These are phyloP conservation scores for Drosophila diplacantha DNA, from an alignment of 2,888 invertebrate genomes.

Conservation along the genomic window DNA sequence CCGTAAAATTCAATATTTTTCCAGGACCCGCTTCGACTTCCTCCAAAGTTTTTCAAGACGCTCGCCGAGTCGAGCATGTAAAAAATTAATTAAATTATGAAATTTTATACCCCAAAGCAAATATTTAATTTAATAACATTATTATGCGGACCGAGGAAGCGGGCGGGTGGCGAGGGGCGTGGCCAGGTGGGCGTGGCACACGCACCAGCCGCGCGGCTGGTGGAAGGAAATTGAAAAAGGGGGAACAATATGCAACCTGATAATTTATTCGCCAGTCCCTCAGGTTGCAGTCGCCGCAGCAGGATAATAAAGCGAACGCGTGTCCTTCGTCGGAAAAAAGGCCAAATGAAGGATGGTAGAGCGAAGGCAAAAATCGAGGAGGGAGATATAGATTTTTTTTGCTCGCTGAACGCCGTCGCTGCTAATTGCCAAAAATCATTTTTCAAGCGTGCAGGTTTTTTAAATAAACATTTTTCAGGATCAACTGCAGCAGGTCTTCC, in stretches of 20 bases:
- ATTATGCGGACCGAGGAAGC: conserved; percentile 58
- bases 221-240: conserved; percentile 14
- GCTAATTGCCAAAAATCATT: conserved; percentile 71
- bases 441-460: conserved; percentile 57
- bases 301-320: conserved; percentile 66
- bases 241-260: conserved; percentile 36
- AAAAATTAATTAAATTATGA: conserved; percentile 72
- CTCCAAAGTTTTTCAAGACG: conserved; percentile 40
- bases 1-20: conserved; percentile 64
- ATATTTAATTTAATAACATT: conserved; percentile 73
- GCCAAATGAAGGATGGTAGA: conserved; percentile 7
- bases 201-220: conserved; percentile 37
- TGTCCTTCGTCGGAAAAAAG: conserved; percentile 41
- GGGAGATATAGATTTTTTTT: conserved; percentile 4
- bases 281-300: conserved; percentile 56
- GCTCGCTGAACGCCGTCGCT: conserved; percentile 40
- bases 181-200: conserved; percentile 35
- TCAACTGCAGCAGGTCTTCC: conserved; percentile 26
- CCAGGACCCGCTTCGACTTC: conserved; percentile 4
- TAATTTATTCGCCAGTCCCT: conserved; percentile 46
- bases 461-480: conserved; percentile 30
- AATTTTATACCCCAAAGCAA: conserved; percentile 70
- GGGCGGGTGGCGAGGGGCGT: conserved; percentile 12
- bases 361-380: background rate
- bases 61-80: conserved; percentile 32